Conservation (phyloP, 2,888 invertebrate genomes). For the Rhopalosiphum nymphaeae region DNA sequence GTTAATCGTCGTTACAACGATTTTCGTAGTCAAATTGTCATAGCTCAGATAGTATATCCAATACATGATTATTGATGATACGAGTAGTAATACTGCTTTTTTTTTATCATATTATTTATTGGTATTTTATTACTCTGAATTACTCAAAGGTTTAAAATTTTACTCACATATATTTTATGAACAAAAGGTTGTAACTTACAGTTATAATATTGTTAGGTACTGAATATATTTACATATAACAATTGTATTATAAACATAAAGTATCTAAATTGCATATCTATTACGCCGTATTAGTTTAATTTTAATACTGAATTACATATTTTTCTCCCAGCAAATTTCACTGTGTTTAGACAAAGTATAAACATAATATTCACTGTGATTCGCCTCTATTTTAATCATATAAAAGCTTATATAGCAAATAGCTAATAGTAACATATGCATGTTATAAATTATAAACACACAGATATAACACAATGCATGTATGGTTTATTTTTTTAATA, state of each 20-base stretch:
- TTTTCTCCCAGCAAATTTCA: background rate
- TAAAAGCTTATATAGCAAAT: background rate
- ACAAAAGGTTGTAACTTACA: background rate
- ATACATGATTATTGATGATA: background rate
- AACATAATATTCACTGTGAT: background rate
- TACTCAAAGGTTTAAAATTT: background rate
- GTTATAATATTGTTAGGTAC: background rate
- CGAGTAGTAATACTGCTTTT: background rate
- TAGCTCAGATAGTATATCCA: background rate
- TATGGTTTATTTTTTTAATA: background rate
- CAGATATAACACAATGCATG: background rate
- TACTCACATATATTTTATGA: background rate
- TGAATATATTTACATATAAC: background rate
- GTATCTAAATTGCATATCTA: background rate
- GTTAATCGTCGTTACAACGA: too few species aligned
- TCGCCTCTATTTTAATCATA: background rate
- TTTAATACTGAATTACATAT: background rate
- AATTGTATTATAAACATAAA: background rate
- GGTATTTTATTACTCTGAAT: background rate
- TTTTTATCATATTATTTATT: background rate
- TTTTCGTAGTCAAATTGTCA: background rate
- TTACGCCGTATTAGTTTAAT: background rate
- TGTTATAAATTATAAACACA: too few species aligned
- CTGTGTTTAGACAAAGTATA: background rate
- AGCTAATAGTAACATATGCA: background rate